phyloP scores from a whole-genome alignment of 2,797 vertebrate species.

The Heliangelus exortis region DNA sequence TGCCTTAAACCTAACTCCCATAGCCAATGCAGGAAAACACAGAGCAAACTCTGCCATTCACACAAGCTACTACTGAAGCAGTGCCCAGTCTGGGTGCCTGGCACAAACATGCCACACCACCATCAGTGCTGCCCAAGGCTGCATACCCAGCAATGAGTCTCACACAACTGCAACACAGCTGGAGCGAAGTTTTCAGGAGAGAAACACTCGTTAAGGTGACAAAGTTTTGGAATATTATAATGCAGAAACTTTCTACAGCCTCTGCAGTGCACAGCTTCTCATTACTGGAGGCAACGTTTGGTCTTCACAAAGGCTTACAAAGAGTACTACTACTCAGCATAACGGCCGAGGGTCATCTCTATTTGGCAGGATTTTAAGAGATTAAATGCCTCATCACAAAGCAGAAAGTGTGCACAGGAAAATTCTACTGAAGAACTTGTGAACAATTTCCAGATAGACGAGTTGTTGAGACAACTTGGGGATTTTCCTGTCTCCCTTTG shows the following conservation, averaged over 20 bases:
- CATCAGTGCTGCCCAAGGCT: not conserved
- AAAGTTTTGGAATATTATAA: not conserved
- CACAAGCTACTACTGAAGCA: not conserved
- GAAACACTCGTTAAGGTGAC: not conserved
- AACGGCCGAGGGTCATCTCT: not conserved
- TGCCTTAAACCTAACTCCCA: not conserved
- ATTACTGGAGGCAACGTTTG: not conserved
- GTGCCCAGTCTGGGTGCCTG: not conserved
- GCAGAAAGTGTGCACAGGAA: not conserved
- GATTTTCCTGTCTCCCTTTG: not conserved
- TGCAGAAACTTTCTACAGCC: not conserved
- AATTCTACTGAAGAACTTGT: not conserved
- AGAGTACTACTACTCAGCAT: not conserved
- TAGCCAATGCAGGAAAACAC: not conserved
- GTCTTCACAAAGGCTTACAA: not conserved
- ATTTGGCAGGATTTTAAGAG: not conserved
- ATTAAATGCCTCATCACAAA: not conserved
- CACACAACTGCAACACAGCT: not conserved
- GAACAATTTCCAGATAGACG: not conserved
- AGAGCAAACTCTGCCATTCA: not conserved
- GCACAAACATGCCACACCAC: rapidly evolving
- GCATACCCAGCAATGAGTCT: rapidly evolving
- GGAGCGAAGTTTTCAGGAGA: not conserved
- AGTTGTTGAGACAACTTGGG: not conserved
- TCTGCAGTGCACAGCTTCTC: not conserved